Evolutionary conservation across 2,888 invertebrate genomes (phyloP).

Genomic region (Julus scandinavius): DNA sequence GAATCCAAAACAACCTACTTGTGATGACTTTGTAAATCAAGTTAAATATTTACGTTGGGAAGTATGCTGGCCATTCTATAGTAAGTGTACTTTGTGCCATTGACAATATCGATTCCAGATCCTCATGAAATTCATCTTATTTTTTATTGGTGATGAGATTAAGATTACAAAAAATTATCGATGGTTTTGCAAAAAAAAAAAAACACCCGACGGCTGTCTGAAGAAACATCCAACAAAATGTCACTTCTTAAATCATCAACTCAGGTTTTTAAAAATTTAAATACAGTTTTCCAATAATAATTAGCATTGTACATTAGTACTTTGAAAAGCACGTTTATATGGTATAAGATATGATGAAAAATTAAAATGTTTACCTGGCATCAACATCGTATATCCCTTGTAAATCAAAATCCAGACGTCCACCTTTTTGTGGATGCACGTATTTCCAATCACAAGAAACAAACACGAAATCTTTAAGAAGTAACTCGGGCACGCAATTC

Average conservation of each 20-base stretch:
- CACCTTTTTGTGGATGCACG: background rate
- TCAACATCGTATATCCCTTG: background rate
- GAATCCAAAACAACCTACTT: background rate
- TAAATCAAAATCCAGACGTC: background rate
- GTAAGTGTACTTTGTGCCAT: background rate
- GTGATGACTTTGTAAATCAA: background rate
- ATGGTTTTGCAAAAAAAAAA: no score
- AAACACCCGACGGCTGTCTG: no score
- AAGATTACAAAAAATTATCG: no score
- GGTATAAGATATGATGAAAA: background rate
- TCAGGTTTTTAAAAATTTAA: no score
- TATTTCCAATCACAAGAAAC: background rate
- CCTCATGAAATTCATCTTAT: background rate
- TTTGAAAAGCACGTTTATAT: no score
- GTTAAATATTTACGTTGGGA: background rate
- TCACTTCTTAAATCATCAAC: no score
- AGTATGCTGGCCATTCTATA: background rate
- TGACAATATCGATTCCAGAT: background rate
- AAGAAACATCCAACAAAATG: no score
- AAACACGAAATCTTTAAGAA: background rate
- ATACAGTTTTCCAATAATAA: background rate
- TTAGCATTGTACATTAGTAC: background rate
- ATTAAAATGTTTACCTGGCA: slow-evolving; percentile 1
- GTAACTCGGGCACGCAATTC: background rate
- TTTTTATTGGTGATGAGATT: background rate